Conservation (phyloP, 1,140 invertebrate genomes). For the Nasonia vitripennis region DNA sequence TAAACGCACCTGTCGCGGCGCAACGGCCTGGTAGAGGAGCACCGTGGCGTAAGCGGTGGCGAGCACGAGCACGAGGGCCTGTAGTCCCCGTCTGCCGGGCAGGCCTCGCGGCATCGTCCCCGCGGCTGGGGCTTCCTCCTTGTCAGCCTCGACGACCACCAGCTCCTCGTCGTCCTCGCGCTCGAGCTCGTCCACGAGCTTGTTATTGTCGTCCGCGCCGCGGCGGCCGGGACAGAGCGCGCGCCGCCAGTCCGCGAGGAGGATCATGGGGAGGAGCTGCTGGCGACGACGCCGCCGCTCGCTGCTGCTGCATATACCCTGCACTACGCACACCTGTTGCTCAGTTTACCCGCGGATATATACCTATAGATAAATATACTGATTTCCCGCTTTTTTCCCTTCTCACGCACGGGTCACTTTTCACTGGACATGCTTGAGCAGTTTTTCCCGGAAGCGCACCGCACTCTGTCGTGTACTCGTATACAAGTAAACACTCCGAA, state of each 20-base stretch:
- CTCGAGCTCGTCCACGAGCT: slow-evolving; percentile 27
- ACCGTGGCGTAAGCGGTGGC: slow-evolving; percentile 79
- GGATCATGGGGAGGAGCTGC: slow-evolving; percentile 32
- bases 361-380: too few relatives aligned
- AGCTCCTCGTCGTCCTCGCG: slow-evolving; percentile 37
- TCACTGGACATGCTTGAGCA: too few relatives aligned
- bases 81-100: slow-evolving; percentile 69
- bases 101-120: slow-evolving; percentile 68
- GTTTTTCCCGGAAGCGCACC: too few relatives aligned
- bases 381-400: too few relatives aligned
- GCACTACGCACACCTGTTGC: too few relatives aligned
- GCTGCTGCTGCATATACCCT: background rate
- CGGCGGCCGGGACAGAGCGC: slow-evolving; percentile 45
- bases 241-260: slow-evolving; percentile 43
- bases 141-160: slow-evolving; percentile 37
- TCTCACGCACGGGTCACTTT: too few relatives aligned
- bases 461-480: too few relatives aligned
- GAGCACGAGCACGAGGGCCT: slow-evolving; percentile 68
- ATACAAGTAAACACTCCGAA: too few relatives aligned
- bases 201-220: slow-evolving; percentile 1
- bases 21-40: slow-evolving; percentile 79
- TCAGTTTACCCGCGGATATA: too few relatives aligned
- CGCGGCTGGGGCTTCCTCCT: slow-evolving; percentile 48
- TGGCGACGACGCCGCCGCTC: background rate
- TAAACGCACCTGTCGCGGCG: slow-evolving; percentile 74